Evolutionary conservation across 2,797 vertebrate genomes (phyloP).

Genomic region (Sarcoramphus papa): DNA sequence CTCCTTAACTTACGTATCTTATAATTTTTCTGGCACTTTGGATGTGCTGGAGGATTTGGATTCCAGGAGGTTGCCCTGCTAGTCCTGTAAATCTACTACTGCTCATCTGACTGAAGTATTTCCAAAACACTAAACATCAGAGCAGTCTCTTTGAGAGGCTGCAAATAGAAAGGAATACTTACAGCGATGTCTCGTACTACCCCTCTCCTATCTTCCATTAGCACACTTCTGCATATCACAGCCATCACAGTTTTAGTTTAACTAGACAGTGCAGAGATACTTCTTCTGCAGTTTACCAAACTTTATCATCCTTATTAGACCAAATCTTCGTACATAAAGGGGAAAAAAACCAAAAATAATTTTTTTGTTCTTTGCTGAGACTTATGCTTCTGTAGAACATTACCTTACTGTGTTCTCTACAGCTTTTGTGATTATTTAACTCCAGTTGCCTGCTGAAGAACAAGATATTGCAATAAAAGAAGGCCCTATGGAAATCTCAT

Average conservation of each 20-base stretch:
- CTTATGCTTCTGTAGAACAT: background rate
- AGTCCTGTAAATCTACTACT: background rate
- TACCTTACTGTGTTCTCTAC: background rate
- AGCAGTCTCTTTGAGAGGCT: background rate
- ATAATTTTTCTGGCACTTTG: background rate
- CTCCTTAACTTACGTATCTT: background rate
- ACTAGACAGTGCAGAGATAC: background rate
- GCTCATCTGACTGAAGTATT: background rate
- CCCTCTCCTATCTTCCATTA: background rate
- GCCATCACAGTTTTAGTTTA: background rate
- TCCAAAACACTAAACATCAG: background rate
- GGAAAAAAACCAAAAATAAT: accelerated
- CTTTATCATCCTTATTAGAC: background rate
- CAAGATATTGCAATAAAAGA: background rate
- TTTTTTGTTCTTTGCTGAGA: background rate
- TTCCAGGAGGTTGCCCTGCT: background rate
- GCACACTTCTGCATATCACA: background rate
- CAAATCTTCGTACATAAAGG: background rate
- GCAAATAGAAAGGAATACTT: background rate
- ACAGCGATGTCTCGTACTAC: background rate
- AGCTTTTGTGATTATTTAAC: background rate
- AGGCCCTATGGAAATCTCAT: background rate
- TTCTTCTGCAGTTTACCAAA: background rate
- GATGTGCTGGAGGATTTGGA: background rate
- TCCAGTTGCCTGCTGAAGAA: background rate